These are phyloP conservation scores for Nomada fabriciana DNA, from an alignment of 2,888 invertebrate genomes.

Conservation along the genomic window DNA sequence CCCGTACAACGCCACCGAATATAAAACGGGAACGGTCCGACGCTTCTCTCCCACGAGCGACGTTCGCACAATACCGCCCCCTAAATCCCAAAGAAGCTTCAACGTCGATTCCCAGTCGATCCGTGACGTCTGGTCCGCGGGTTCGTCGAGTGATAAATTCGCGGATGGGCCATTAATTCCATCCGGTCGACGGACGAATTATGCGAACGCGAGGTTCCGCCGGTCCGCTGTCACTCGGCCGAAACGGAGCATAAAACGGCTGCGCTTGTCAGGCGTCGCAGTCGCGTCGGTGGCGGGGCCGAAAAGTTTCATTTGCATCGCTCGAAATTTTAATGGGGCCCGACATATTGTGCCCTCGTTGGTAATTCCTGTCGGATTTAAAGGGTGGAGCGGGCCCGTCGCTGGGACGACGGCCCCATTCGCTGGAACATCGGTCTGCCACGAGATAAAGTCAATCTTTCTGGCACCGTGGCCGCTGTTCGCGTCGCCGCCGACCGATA, in stretches of 20 bases:
- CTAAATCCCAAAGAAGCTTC: neutral
- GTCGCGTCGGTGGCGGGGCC: constrained; percentile 60
- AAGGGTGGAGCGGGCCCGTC: constrained; percentile 46
- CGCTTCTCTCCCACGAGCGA: neutral
- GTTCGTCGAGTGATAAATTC: constrained; percentile 49
- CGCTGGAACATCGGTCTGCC: constrained; percentile 53
- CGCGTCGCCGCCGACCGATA: constrained; percentile 45
- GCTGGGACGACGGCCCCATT: constrained; percentile 48
- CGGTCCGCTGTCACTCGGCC: constrained; percentile 58
- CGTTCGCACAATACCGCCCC: neutral
- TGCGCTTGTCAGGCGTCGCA: neutral
- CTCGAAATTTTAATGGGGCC: constrained; percentile 72
- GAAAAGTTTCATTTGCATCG: constrained; percentile 76
- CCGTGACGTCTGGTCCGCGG: constrained; percentile 11
- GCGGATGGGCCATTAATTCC: constrained; percentile 64
- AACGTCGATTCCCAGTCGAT: neutral
- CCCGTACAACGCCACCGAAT: no score
- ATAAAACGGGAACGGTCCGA: no score
- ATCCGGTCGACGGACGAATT: constrained; percentile 58
- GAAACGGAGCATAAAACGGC: constrained; percentile 52
- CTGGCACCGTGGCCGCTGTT: constrained; percentile 59
- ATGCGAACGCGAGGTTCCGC: constrained; percentile 46
- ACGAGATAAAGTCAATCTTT: constrained; percentile 74
- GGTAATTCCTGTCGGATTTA: constrained; percentile 74
- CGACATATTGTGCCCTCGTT: constrained; percentile 71